Evolutionary conservation across 2,113 vertebrate genomes (phyloP), one percentile per base, ranked within the genome.

Genomic region (Pogona vitticeps): DNA sequence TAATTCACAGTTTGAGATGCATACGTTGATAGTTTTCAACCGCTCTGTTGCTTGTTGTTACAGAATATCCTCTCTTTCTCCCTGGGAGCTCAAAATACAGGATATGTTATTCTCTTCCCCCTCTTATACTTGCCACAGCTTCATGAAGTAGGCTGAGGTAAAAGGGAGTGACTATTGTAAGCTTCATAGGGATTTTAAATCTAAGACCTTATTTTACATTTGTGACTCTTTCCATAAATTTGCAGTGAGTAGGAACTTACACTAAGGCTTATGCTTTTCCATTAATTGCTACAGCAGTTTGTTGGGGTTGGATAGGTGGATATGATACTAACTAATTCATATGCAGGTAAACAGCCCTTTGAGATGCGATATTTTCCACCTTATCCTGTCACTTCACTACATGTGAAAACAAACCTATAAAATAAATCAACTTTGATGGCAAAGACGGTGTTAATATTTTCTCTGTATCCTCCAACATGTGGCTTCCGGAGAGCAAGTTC

Each of bases 391-490:
- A 5, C 28, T 92, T 76, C 75, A 81, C 75, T 81, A 2, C 33
- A 33, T 18, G 9, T 77, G 82, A 90, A 92, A 93, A 87, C 81
- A 94, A 28, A 90, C 84, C 72, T 86, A 36, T 91, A 13, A 42
- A 78, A 63, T 91, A 94, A 80, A 7, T 88, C 65, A 40, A n/a
- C 26, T 33, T 6, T 61, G 33, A 36, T 33, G 36, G 77, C 0
- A 73, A 80, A 63, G 83, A 89, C 70, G 90, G 85, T 90, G 33
- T 63, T 85, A 26, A 33, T 58, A 8, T 21, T 3, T 78, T 78
- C 2, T 79, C n/a, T 59, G 26, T 61, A 17, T 13, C 4, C 12
- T 59, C 23, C 23, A n/a, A 78, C 33, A 36, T 33, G 1, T 33
- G 2, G 28, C 2, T 28, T 42, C 26, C 59, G 28, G 10, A 28